These are phyloP conservation scores for Stenichneumon culpator DNA, from an alignment of 2,888 invertebrate genomes.

Conservation along the genomic window DNA sequence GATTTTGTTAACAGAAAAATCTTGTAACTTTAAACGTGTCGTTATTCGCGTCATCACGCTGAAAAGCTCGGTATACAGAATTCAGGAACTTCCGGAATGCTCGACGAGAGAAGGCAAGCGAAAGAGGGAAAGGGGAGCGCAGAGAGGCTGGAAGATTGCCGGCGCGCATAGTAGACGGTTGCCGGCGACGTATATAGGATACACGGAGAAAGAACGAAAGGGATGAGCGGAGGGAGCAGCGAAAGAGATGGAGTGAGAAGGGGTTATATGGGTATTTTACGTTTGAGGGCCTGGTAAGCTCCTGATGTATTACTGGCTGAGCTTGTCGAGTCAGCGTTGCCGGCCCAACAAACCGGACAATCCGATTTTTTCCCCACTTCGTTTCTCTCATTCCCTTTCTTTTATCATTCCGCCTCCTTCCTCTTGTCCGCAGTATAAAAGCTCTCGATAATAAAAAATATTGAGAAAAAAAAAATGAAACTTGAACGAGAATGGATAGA, in stretches of 20 bases:
- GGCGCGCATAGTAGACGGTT: conserved; percentile 27
- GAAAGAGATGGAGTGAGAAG: conserved; percentile 55
- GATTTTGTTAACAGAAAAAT: not conserved
- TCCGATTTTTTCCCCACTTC: conserved; percentile 73
- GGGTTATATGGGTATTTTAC: conserved; percentile 79
- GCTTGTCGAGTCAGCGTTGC: conserved; percentile 81
- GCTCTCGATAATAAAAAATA: conserved; percentile 1
- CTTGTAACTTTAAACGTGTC: not conserved
- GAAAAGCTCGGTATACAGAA: conserved; percentile 36
- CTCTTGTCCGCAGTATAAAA: conserved; percentile 42
- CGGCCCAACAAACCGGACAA: conserved; percentile 80
- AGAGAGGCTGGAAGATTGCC: conserved; percentile 44
- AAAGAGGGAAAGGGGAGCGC: conserved; percentile 30
- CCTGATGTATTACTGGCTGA: conserved; percentile 81
- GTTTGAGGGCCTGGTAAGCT: conserved; percentile 81
- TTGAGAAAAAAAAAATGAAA: conserved; percentile 3
- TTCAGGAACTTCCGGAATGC: conserved; percentile 29
- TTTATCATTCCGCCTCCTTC: conserved; percentile 28
- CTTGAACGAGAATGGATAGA: not conserved
- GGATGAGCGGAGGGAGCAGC: conserved; percentile 23
- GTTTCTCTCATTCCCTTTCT: conserved; percentile 28
- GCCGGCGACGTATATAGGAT: conserved; percentile 4
- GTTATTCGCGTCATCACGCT: conserved; percentile 27
- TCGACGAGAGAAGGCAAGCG: conserved; percentile 10
- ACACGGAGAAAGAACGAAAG: conserved; percentile 1